Percentiles rank a stretch among this genome's conserved stretches.
Evolutionary conservation across 2,113 vertebrate species (phyloP).

Genomic region (Poeciliopsis retropinna): DNA sequence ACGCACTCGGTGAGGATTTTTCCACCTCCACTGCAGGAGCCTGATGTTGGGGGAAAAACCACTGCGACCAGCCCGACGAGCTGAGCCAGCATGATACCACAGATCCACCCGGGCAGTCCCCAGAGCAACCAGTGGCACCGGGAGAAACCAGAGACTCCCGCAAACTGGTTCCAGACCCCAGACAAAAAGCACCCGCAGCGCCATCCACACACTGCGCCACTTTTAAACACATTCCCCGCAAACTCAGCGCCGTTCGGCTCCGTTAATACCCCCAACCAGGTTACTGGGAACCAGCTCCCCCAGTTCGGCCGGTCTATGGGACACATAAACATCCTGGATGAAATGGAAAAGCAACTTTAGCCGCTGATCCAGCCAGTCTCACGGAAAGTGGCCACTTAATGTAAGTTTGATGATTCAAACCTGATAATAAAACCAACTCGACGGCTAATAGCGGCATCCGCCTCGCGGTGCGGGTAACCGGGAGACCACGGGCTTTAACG

Average conservation of each 20-base stretch:
- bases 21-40: neutral
- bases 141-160: constrained; percentile 19
- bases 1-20: constrained; percentile 4
- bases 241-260: neutral
- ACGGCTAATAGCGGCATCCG: neutral
- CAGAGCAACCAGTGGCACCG: constrained; percentile 1
- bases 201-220: neutral
- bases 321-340: accelerated
- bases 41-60: constrained; percentile 32
- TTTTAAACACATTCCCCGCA: neutral
- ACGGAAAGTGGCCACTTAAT: neutral
- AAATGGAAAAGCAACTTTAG: constrained; percentile 25
- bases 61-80: constrained; percentile 45
- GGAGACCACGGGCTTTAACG: too few relatives aligned
- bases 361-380: neutral
- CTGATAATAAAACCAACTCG: neutral
- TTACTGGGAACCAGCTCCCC: neutral
- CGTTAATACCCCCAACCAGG: accelerated
- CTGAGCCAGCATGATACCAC: constrained; percentile 16
- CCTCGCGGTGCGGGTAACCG: neutral
- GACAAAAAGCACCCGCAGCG: constrained; percentile 24
- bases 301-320: constrained; percentile 25
- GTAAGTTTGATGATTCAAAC: neutral
- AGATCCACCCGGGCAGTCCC: neutral
- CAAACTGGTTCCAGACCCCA: constrained; percentile 54